phyloP scores from a whole-genome alignment of 2,888 invertebrate species.

The Clitarchus hookeri region DNA sequence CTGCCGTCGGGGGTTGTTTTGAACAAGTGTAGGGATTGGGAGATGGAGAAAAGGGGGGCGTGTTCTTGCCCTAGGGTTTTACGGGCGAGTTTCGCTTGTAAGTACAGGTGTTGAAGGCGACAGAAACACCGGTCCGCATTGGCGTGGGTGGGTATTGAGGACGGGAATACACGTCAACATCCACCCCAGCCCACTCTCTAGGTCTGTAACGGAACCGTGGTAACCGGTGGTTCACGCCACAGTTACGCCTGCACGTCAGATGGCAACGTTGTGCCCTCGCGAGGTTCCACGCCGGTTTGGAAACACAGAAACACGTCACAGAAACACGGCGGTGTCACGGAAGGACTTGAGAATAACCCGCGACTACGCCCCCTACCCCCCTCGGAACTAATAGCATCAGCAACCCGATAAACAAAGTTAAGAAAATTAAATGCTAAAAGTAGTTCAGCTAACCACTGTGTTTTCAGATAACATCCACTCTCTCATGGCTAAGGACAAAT shows the following conservation, averaged over 20 bases:
- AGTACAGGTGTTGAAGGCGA: not conserved
- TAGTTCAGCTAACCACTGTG: not conserved
- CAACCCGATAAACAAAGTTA: not conserved
- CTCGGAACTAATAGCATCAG: not conserved
- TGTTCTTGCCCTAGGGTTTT: not conserved
- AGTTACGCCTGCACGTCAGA: too few relatives aligned
- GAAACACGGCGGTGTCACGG: too few relatives aligned
- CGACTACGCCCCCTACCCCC: too few relatives aligned
- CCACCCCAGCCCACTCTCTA: too few relatives aligned
- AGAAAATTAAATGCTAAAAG: not conserved
- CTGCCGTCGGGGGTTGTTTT: not conserved
- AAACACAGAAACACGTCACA: not conserved
- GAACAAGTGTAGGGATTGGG: not conserved
- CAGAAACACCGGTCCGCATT: not conserved
- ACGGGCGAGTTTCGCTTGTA: not conserved
- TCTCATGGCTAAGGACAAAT: not conserved
- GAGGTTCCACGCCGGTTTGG: too few relatives aligned
- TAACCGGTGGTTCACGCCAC: too few relatives aligned
- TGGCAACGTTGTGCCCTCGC: too few relatives aligned
- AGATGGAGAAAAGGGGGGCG: not conserved
- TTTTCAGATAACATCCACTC: not conserved
- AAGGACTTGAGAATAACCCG: too few relatives aligned
- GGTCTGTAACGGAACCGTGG: too few relatives aligned
- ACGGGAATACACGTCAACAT: too few relatives aligned
- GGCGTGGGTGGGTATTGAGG: too few relatives aligned